Base-by-base conservation (phyloP, 2,113 vertebrate species). In the Semicossyphus pulcher region DNA sequence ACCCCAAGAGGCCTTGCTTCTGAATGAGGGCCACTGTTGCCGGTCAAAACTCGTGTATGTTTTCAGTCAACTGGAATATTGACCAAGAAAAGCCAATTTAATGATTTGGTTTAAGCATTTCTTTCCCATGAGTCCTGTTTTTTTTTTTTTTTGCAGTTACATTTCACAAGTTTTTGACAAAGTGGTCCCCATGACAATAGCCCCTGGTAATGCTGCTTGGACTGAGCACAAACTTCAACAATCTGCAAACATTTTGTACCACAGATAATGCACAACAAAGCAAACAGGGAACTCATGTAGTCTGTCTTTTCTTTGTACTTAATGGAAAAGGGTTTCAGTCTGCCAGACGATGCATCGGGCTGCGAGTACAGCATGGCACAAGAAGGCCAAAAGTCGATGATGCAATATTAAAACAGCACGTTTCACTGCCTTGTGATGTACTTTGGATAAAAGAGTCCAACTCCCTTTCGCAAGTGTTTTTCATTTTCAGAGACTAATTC, bases 321-420 rank as follows among this genome's bases (percentile, higher is more conserved):
- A 36, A 80, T 89, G 74, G 76, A 54, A 58, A 73, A 86, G 68
- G 57, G 84, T 69, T 93, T 93, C 92, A 94, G 91, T 81, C 88
- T 91, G 89, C 90, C 83, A 58, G 48, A 79, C 59, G 65, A 23
- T 48, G 28, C 16, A n/a, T 7, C 28, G 28, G 49, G 39, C 28
- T 44, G 31, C 7, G 14, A 39, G 20, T 9, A 34, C n/a, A 60
- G 45, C 4, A 58, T 70, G 39, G 28, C 28, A 32, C 32, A 51
- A 48, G 26, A 47, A 75, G 37, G 20, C 10, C 11, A 65, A 48
- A 45, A 26, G 10, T 21, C 12, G 10, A 41, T 34, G 2, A 39
- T 47, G 21, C 10, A 28, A 56, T 41, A 21, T 47, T 59, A 37
- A 63, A 71, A 62, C 10, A 34, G 11, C 12, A 26, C 16, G 47